Evolutionary conservation across 2,888 invertebrate species (phyloP).

Genomic region (Tachina lurida): DNA sequence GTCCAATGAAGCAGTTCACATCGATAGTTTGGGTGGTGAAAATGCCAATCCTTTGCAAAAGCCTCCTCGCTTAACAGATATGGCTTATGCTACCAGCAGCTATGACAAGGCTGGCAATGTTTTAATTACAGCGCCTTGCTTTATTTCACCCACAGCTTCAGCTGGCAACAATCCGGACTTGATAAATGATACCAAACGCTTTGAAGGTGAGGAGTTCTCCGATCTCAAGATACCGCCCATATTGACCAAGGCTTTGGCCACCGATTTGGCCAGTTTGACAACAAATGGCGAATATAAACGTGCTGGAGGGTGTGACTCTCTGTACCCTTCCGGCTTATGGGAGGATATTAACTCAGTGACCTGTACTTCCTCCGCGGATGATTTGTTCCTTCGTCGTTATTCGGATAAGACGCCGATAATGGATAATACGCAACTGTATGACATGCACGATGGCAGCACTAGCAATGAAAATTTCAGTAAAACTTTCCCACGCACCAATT

Average conservation of each 20-base stretch:
- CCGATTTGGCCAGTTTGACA: constrained; percentile 82
- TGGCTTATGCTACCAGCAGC: constrained; percentile 87
- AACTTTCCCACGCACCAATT: constrained; percentile 85
- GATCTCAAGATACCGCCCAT: constrained; percentile 80
- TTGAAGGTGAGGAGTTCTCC: constrained; percentile 84
- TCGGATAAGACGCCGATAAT: constrained; percentile 91
- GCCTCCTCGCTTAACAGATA: constrained; percentile 87
- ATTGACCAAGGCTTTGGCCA: constrained; percentile 83
- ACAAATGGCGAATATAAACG: constrained; percentile 90
- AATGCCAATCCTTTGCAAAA: constrained; percentile 87
- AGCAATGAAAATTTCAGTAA: constrained; percentile 85
- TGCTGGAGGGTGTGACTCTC: constrained; percentile 88
- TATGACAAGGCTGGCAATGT: constrained; percentile 88
- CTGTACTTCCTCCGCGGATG: constrained; percentile 79
- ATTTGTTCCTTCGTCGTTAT: constrained; percentile 85
- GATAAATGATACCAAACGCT: constrained; percentile 91
- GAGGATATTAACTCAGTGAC: constrained; percentile 82
- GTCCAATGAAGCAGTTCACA: constrained; percentile 42
- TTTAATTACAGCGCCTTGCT: constrained; percentile 86
- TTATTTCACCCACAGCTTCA: constrained; percentile 89
- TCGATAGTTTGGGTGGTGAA: constrained; percentile 70
- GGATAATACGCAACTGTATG: constrained; percentile 83
- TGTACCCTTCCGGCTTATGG: constrained; percentile 92
- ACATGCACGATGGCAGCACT: constrained; percentile 81
- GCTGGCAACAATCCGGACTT: constrained; percentile 92